Conservation (phyloP, 2,113 vertebrate genomes). For the Podarcis muralis region DNA sequence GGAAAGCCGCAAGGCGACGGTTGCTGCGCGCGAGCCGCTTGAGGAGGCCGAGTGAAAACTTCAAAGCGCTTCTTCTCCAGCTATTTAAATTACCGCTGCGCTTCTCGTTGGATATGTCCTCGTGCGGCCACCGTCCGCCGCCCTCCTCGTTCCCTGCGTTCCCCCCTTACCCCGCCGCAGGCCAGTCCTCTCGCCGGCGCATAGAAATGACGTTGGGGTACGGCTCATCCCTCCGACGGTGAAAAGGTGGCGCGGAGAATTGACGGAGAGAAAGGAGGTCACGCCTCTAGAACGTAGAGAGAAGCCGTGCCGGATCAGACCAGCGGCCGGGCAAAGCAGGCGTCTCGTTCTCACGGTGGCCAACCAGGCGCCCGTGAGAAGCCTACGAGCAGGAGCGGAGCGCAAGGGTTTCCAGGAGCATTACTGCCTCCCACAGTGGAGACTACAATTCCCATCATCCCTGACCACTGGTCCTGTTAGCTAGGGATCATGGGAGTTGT, state of each 20-base stretch:
- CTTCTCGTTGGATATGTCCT: not conserved
- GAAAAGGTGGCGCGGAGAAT: not conserved
- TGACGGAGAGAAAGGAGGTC: not conserved
- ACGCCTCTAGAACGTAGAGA: not conserved
- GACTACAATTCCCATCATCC: no score
- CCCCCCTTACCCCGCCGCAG: no score
- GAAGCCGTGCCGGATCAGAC: not conserved
- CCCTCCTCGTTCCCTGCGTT: not conserved
- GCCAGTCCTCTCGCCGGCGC: not conserved
- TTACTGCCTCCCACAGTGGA: no score
- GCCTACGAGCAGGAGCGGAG: no score
- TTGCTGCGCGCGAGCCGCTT: not conserved
- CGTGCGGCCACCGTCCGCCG: constrained; percentile 2
- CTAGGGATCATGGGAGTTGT: no score
- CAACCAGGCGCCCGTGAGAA: no score
- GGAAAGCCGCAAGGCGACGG: no score
- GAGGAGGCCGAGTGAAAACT: not conserved
- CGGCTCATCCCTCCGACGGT: not conserved
- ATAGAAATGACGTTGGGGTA: not conserved
- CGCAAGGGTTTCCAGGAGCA: no score
- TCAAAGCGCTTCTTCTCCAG: not conserved
- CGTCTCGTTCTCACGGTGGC: no score
- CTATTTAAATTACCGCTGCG: not conserved
- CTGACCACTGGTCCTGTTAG: no score
- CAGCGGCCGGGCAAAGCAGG: no score